Percentiles rank a stretch among this genome's conserved stretches.
phyloP scores from a whole-genome alignment of 2,888 invertebrate species.

The Drosophila nigricruria region DNA sequence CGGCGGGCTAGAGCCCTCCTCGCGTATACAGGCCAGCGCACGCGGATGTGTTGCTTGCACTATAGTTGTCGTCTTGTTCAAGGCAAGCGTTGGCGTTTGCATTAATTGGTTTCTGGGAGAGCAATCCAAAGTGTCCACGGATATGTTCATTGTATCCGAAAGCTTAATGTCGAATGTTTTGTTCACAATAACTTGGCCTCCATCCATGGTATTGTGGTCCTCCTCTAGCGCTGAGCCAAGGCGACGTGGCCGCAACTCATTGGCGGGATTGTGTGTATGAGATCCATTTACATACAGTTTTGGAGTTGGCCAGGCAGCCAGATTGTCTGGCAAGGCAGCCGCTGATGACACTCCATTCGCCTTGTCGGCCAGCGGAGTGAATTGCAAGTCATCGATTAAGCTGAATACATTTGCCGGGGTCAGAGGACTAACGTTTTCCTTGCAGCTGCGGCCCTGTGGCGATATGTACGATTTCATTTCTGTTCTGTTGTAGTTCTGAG shows the following conservation, averaged over 20 bases:
- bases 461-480: constrained; percentile 23
- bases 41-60: constrained; percentile 63
- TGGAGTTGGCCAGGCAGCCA: constrained; percentile 83
- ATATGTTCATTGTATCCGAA: constrained; percentile 58
- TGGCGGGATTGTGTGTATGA: constrained; percentile 6
- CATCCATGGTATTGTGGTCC: constrained; percentile 29
- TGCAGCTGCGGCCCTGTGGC: constrained; percentile 63
- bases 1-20: constrained; percentile 74
- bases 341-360: constrained; percentile 8
- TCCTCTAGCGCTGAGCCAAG: constrained; percentile 62
- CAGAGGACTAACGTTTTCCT: constrained; percentile 86
- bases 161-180: constrained; percentile 82
- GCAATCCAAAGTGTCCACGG: constrained; percentile 64
- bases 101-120: constrained; percentile 43
- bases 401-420: constrained; percentile 82
- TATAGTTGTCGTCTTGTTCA: constrained; percentile 82
- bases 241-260: constrained; percentile 77
- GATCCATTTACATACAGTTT: constrained; percentile 11
- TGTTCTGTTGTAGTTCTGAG: not conserved
- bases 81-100: constrained; percentile 34
- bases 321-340: constrained; percentile 67
- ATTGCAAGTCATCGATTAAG: constrained; percentile 83
- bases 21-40: constrained; percentile 80
- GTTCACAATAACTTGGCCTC: constrained; percentile 58
- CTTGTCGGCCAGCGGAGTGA: constrained; percentile 80